Evolutionary conservation across 2,888 invertebrate species (phyloP), one percentile per base, ranked within the genome.

Genomic region (Drosophila niveifrons): DNA sequence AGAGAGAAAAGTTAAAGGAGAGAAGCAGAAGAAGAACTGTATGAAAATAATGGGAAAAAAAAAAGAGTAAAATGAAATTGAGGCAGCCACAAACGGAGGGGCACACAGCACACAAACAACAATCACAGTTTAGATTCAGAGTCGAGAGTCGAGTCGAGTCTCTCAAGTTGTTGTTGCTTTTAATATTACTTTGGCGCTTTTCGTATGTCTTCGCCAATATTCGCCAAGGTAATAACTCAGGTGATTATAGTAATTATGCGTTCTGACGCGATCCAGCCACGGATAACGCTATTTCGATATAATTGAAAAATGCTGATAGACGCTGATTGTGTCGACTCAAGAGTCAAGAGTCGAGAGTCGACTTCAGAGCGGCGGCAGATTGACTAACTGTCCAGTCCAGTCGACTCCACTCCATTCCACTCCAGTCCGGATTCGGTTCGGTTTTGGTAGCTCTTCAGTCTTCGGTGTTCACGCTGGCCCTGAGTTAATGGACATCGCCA

Each of bases 231-330:
- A 92, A 92, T 92, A 92, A 92, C 92, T 92, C 92, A 92, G 91
- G 92, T 92, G 92, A 92, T 92, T 92, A 92, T 92, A 92, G 92
- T 92, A 92, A 92, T 92, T 92, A 92, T 92, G 92, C 91, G 91
- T 91, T 91, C 91, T 91, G 91, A 91, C 91, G 91, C 91, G 91
- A 91, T 91, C 79, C 90, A 82, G 91, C 90, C 90, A 90, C 91
- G 91, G 92, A 92, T 92, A 92, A 92, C 92, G 92, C 92, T 92
- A 92, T 90, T 90, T 88, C 92, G 92, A 92, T 92, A 92, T 92
- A 92, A 92, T 92, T 92, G 92, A 92, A 92, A 92, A 92, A 92
- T 92, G 92, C 92, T 92, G 92, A 92, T 92, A 92, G 92, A 92
- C 91, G 90, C 91, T 92, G 91, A 92, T 92, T 92, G 91, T 90